Base-by-base conservation (phyloP, 2,113 vertebrate species). In the Tor tambroides region DNA sequence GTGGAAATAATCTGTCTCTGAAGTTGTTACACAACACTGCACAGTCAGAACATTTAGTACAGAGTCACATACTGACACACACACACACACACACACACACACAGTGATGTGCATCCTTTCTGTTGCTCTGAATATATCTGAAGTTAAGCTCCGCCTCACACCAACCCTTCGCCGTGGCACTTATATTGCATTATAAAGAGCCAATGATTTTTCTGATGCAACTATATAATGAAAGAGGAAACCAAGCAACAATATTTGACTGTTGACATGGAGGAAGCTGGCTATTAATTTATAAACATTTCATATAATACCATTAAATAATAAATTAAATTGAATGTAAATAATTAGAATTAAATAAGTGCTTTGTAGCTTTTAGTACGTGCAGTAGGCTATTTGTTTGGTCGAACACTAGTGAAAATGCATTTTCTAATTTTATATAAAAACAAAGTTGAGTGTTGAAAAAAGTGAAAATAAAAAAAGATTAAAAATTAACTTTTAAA, bases 81-180 rank as follows among this genome's bases (percentile, higher is more conserved):
- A 83, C 17, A 83, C 78, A 80, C 59, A 67, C 61, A 65, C 56
- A 71, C n/a, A 84, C 11, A 81, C 61, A 71, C 63, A 69, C 61
- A 72, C 65, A 19, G 26, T 54, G 76, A 11, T 32, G 23, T 41
- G 4, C 35, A 19, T 72, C 69, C 9, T 38, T 21, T 23, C 69
- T 41, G 9, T 23, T 59, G 56, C 56, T 59, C 56, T 59, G 56
- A 59, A n/a, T 59, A n/a, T 59, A n/a, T 59, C 56, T n/a, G 69
- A 72, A 28, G 49, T 59, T n/a, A 59, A 9, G 35, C 80, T 35
- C 80, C 23, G 3, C 23, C 43, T 38, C 71, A 38, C 69, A 71
- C 30, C 10, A 28, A 63, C 11, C 30, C 8, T 15, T 35, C 3
- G 15, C 10, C 2, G 0, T 9, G 17, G 17, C 67, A 71, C 17